Conservation (phyloP, 1,140 invertebrate species). For the Streblospio benedicti region DNA sequence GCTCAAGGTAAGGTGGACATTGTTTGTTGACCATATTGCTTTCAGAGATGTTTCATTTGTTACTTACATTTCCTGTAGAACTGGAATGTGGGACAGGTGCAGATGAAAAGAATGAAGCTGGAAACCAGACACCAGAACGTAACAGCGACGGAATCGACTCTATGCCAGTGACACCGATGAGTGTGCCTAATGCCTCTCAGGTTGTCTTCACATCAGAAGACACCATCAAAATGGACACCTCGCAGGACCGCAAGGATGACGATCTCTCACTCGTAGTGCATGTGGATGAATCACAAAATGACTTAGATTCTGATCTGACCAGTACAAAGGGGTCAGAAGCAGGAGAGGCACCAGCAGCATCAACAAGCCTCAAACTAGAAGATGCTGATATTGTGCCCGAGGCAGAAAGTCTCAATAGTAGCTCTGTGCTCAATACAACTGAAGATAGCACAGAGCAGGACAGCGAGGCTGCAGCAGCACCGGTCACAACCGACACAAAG, state of each 20-base stretch:
- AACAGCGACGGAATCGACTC: neutral
- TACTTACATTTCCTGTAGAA: neutral
- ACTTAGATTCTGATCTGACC: slow-evolving; percentile 37
- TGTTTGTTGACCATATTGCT: neutral
- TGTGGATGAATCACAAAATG: slow-evolving; percentile 42
- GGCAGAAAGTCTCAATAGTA: slow-evolving; percentile 6
- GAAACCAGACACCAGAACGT: neutral
- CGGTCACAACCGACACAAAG: too few species aligned
- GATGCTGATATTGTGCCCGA: slow-evolving; percentile 9
- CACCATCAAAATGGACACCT: slow-evolving; percentile 21
- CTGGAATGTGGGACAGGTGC: neutral
- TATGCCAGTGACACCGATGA: slow-evolving; percentile 13
- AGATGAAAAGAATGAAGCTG: neutral
- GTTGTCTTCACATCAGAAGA: slow-evolving; percentile 23
- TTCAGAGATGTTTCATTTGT: neutral
- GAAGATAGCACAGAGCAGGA: too few species aligned
- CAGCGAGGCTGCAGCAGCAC: too few species aligned
- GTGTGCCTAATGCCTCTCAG: slow-evolving; percentile 15
- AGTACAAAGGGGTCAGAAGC: slow-evolving; percentile 16
- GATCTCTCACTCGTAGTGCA: slow-evolving; percentile 39
- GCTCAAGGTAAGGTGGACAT: too few species aligned
- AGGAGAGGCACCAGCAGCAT: slow-evolving; percentile 10
- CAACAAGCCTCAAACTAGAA: slow-evolving; percentile 7
- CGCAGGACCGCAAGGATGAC: slow-evolving; percentile 20
- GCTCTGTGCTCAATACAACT: too few species aligned